Percentiles rank a stretch among this genome's conserved stretches.
These are phyloP conservation scores for Microcebus ravelobensis DNA, from an alignment of 2,113 vertebrate species.

Conservation along the genomic window DNA sequence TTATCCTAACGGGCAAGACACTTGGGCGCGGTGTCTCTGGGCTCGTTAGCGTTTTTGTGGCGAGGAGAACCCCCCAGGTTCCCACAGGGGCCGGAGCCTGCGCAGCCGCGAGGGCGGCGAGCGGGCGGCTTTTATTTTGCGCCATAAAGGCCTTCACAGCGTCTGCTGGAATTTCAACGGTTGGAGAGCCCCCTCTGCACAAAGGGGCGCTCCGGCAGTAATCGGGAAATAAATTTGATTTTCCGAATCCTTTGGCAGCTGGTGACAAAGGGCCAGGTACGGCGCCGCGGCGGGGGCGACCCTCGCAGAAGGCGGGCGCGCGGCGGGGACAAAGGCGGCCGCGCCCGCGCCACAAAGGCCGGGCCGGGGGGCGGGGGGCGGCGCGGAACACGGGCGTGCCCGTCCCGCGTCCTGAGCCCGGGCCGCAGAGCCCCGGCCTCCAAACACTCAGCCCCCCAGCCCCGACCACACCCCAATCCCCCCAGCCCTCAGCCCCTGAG, in stretches of 20 bases:
- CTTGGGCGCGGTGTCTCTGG: background rate
- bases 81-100: slow-evolving; percentile 24
- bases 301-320: slow-evolving; percentile 67
- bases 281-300: slow-evolving; percentile 71
- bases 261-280: slow-evolving; percentile 83
- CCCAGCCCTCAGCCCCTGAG: background rate
- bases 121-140: slow-evolving; percentile 25
- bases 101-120: background rate
- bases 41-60: slow-evolving; percentile 8
- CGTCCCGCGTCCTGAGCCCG: too few species aligned
- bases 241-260: slow-evolving; percentile 75
- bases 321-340: slow-evolving; percentile 67
- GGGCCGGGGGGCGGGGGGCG: slow-evolving; percentile 19
- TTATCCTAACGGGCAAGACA: background rate
- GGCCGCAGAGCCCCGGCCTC: too few species aligned
- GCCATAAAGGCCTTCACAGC: slow-evolving; percentile 32
- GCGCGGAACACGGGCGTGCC: slow-evolving; percentile 45
- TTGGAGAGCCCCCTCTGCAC: slow-evolving; percentile 43
- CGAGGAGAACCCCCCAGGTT: slow-evolving; percentile 36
- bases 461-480: background rate
- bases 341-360: background rate
- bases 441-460: too few species aligned
- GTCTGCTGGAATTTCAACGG: slow-evolving; percentile 33
- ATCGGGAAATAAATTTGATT: slow-evolving; percentile 78
- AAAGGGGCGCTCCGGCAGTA: slow-evolving; percentile 42